Conservation (phyloP, 2,113 vertebrate genomes). For the Marmota flaviventris region DNA sequence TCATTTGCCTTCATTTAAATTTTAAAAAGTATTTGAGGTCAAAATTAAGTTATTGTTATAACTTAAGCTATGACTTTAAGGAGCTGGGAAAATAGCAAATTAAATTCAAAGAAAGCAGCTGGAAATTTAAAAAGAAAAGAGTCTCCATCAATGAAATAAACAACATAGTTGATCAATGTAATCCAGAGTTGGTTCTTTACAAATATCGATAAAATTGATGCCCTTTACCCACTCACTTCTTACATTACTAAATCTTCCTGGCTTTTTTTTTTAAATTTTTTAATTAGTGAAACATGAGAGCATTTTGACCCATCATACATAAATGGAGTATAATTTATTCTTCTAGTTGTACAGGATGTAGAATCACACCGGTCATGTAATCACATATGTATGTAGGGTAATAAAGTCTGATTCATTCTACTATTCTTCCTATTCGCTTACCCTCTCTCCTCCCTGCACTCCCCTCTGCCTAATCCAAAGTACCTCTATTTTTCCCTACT, state of each 20-base stretch:
- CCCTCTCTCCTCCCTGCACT: too few species aligned
- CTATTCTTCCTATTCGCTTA: too few species aligned
- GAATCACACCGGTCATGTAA: too few species aligned
- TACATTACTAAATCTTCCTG: neutral
- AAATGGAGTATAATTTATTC: too few species aligned
- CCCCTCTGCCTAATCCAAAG: too few species aligned
- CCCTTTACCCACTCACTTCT: neutral
- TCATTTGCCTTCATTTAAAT: neutral
- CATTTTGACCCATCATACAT: too few species aligned
- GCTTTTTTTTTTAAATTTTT: neutral
- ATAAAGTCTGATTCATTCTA: too few species aligned
- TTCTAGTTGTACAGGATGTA: too few species aligned
- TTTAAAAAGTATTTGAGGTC: neutral
- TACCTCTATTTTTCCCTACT: too few species aligned
- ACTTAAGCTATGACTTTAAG: neutral
- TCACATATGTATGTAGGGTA: too few species aligned
- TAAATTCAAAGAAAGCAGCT: neutral
- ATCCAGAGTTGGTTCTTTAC: neutral
- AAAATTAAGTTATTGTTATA: neutral
- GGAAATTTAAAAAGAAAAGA: neutral
- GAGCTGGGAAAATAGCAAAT: neutral
- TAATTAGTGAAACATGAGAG: too few species aligned
- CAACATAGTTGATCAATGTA: neutral
- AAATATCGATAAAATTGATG: neutral
- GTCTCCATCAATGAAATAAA: neutral